Evolutionary conservation across 2,888 invertebrate genomes (phyloP).

Genomic region (Euplexia lucipara): DNA sequence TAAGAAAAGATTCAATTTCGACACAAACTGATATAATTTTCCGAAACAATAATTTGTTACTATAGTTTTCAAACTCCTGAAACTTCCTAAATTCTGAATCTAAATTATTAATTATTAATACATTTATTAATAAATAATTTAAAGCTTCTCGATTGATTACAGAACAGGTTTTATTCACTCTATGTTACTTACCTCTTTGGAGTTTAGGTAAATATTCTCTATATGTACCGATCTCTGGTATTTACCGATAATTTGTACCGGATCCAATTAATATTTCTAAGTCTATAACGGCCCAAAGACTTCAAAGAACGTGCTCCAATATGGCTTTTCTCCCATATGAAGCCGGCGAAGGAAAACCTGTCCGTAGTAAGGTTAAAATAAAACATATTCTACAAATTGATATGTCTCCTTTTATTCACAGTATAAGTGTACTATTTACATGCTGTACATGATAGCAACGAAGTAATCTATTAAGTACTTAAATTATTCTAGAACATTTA

Average conservation of each 20-base stretch:
- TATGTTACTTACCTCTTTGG: too few relatives aligned
- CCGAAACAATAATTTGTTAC: too few relatives aligned
- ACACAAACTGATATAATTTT: too few relatives aligned
- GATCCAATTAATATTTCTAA: constrained; percentile 17
- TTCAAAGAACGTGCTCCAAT: constrained; percentile 12
- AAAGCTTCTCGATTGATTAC: too few relatives aligned
- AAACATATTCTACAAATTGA: constrained; percentile 85
- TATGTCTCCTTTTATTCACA: constrained; percentile 91
- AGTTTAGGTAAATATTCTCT: too few relatives aligned
- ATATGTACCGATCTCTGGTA: too few relatives aligned
- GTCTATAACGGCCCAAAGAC: not conserved
- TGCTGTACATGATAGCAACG: constrained; percentile 77
- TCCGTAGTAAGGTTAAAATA: constrained; percentile 58
- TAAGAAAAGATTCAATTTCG: too few relatives aligned
- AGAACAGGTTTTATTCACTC: too few relatives aligned
- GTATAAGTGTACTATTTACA: constrained; percentile 88
- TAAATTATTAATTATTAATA: too few relatives aligned
- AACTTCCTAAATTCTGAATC: too few relatives aligned
- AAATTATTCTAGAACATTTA: constrained; percentile 74
- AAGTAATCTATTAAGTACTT: constrained; percentile 82
- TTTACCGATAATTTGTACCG: not conserved
- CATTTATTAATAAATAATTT: too few relatives aligned
- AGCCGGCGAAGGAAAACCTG: constrained; percentile 35
- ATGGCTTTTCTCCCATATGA: not conserved
- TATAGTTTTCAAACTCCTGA: too few relatives aligned